Conservation (phyloP, 92 coral and sea anemone species). For the Diadumene lineata region DNA sequence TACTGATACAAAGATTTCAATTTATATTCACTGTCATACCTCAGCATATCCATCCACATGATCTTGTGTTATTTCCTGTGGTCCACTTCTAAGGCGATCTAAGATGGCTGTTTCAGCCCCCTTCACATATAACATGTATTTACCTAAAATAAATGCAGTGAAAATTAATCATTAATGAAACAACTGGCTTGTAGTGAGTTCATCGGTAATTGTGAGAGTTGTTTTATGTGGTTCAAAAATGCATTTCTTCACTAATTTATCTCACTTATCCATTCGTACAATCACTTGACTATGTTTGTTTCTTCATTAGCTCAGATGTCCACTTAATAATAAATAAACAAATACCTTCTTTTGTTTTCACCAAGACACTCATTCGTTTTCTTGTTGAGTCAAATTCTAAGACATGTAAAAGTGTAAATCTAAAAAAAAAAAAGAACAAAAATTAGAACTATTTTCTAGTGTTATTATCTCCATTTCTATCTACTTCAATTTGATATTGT, state of each 20-base stretch:
- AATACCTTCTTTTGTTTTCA: slow-evolving; percentile 78
- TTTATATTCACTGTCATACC: no score
- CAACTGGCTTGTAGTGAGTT: no score
- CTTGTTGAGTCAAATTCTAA: slow-evolving; percentile 95
- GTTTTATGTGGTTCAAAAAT: no score
- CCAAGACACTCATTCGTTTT: slow-evolving; percentile 96
- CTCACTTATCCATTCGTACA: no score
- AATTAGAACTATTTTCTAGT: neutral
- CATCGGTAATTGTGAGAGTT: no score
- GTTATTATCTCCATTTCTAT: no score
- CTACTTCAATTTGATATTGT: no score
- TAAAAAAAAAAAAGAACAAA: slow-evolving; percentile 18
- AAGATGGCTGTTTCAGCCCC: slow-evolving; percentile 95
- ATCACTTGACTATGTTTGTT: no score
- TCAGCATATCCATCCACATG: slow-evolving; percentile 91
- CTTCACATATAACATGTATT: slow-evolving; percentile 72
- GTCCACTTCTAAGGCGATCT: slow-evolving; percentile 78
- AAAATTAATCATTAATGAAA: no score
- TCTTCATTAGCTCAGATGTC: no score
- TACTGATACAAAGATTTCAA: no score
- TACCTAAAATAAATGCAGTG: slow-evolving; percentile 32
- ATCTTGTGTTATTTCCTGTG: slow-evolving; percentile 70
- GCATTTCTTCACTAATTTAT: no score
- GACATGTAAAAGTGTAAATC: slow-evolving; percentile 89
- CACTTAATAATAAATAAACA: neutral